Evolutionary conservation across 1,140 invertebrate genomes (phyloP), one percentile per base, ranked within the genome.

Genomic region (Cotesia glomerata): DNA sequence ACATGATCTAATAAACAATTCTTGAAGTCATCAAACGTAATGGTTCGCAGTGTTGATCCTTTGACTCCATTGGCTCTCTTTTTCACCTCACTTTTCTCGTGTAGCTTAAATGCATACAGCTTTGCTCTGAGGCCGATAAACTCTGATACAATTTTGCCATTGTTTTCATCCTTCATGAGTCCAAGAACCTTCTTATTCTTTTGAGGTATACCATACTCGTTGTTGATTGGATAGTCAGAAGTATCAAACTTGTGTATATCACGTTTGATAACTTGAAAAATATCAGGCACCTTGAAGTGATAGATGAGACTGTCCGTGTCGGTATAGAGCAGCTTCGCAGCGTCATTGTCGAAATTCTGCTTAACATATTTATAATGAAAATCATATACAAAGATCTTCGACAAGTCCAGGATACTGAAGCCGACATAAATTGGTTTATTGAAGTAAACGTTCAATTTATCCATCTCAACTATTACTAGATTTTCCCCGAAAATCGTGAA

Each of bases 1-100:
- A 26, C 26, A 67, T 54, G 3, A 56, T 58, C 0, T 13, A 62
- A 45, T 14, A 71, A 69, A 69, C 56, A 74, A 7, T 71, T 11
- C 58, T 69, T 76, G 59, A 68, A 74, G 66, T 63, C 69, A 32
- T 63, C 59, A 62, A 71, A 62, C n/a, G 58, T 71, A 0, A 63
- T 71, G 1, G 7, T 74, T 58, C 64, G 36, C 11, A 74, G 9
- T 18, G 52, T 35, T 45, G 56, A 54, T 9, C 52, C 56, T 51
- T n/a, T n/a, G n/a, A n/a, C n/a, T n/a, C n/a, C n/a, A n/a, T 74
- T 76, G 2, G 74, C 49, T 51, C 75, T 68, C 61, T 76, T 74
- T 1, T 68, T 71, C 11, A 0, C 39, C 11, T 39, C 9, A 11
- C 51, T 32, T 0, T 52, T 26, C 11, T 18, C 36, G 8, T 14